phyloP scores from a whole-genome alignment of 2,113 vertebrate genomes.

The Thunnus thynnus region DNA sequence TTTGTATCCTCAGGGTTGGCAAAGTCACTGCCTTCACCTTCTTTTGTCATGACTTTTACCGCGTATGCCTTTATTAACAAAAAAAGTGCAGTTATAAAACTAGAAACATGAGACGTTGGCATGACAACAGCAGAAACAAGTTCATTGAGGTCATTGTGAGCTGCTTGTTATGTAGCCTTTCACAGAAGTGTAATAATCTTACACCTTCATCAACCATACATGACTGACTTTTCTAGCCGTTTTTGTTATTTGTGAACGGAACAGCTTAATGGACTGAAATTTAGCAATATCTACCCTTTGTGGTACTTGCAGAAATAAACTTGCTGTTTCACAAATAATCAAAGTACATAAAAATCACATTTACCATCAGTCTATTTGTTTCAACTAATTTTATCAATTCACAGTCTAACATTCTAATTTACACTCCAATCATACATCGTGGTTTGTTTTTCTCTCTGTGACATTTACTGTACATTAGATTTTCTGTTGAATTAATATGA shows the following conservation, averaged over 20 bases:
- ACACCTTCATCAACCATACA: not conserved
- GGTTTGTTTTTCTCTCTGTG: not conserved
- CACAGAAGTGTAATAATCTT: not conserved
- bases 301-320: not conserved
- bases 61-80: not conserved
- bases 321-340: not conserved
- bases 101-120: not conserved
- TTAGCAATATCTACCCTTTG: not conserved
- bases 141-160: not conserved
- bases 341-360: not conserved
- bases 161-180: not conserved
- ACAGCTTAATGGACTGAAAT: not conserved
- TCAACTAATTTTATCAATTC: too few species aligned
- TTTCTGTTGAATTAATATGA: not conserved
- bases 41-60: not conserved
- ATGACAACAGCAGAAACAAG: not conserved
- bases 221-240: not conserved
- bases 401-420: too few species aligned
- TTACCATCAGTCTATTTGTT: too few species aligned
- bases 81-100: not conserved
- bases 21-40: constrained; percentile 4
- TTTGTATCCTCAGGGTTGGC: constrained; percentile 16
- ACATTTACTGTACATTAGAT: not conserved
- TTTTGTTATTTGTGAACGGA: not conserved
- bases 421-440: not conserved